Conservation (phyloP, 2,113 vertebrate genomes). For the Lasiurus borealis region DNA sequence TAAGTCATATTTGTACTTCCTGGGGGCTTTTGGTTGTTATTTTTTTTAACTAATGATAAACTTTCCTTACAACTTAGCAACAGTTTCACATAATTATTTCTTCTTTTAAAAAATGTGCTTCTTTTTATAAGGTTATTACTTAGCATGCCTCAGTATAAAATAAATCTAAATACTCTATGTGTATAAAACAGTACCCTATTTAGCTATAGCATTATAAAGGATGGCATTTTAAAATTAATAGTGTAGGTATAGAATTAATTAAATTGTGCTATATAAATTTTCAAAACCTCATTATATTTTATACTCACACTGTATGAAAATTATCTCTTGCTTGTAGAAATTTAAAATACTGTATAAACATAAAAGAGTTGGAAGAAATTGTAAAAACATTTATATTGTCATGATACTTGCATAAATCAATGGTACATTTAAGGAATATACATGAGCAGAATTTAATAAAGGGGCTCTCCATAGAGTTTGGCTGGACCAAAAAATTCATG, state of each 20-base stretch:
- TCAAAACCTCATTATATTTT: conserved; percentile 62
- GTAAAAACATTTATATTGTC: not conserved
- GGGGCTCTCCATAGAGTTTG: not conserved
- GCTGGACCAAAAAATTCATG: not conserved
- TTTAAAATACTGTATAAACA: conserved; percentile 31
- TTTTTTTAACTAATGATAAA: conserved; percentile 69
- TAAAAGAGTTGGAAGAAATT: not conserved
- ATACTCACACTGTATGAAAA: conserved; percentile 40
- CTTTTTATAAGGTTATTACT: conserved; percentile 71
- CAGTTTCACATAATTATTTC: conserved; percentile 66
- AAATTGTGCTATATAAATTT: conserved; percentile 63
- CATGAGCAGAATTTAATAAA: not conserved
- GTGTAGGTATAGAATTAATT: conserved; percentile 57
- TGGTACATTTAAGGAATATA: not conserved
- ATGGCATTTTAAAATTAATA: conserved; percentile 60
- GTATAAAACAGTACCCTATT: conserved; percentile 10
- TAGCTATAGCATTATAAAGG: conserved; percentile 38
- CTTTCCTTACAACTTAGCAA: conserved; percentile 51
- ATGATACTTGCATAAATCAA: not conserved
- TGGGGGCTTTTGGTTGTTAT: not conserved
- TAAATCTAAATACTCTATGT: conserved; percentile 65
- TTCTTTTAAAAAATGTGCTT: conserved; percentile 46
- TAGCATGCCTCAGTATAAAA: conserved; percentile 47
- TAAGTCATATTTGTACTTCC: conserved; percentile 46
- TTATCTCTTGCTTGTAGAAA: conserved; percentile 49